Evolutionary conservation across 2,888 invertebrate species (phyloP).

Genomic region (Melipona bicolor): DNA sequence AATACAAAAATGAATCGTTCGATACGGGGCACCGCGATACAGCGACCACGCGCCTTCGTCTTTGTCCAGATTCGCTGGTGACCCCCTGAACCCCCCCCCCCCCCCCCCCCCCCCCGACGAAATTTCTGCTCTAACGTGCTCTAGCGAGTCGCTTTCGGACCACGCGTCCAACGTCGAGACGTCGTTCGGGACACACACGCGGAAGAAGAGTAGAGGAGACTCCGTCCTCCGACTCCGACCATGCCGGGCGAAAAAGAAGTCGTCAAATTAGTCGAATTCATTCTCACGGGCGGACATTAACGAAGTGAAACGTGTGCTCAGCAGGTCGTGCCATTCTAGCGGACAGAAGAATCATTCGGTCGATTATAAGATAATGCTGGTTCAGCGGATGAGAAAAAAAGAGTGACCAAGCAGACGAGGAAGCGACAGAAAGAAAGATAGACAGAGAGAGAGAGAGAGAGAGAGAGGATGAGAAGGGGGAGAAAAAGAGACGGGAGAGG

Average conservation of each 20-base stretch:
- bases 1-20: constrained; percentile 84
- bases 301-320: constrained; percentile 70
- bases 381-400: constrained; percentile 31
- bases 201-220: not conserved
- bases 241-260: constrained; percentile 51
- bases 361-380: constrained; percentile 73
- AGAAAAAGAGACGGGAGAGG: constrained; percentile 8
- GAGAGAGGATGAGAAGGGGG: not conserved
- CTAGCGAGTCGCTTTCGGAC: not conserved
- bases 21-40: constrained; percentile 68
- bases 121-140: not conserved
- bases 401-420: constrained; percentile 2
- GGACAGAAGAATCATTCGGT: constrained; percentile 70
- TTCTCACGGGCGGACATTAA: constrained; percentile 65
- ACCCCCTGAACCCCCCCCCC: not conserved
- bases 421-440: not conserved
- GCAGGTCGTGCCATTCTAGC: constrained; percentile 67
- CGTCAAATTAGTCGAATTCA: constrained; percentile 62
- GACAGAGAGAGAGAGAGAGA: not conserved
- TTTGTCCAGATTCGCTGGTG: not conserved
- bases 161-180: not conserved
- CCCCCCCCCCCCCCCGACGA: not conserved
- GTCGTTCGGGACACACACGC: not conserved
- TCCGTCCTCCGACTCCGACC: too few relatives aligned
- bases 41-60: not conserved